Percentiles rank a stretch among this genome's conserved stretches.
Conservation (phyloP, 92 coral and sea anemone genomes). For the Virgularia gustaviana region DNA sequence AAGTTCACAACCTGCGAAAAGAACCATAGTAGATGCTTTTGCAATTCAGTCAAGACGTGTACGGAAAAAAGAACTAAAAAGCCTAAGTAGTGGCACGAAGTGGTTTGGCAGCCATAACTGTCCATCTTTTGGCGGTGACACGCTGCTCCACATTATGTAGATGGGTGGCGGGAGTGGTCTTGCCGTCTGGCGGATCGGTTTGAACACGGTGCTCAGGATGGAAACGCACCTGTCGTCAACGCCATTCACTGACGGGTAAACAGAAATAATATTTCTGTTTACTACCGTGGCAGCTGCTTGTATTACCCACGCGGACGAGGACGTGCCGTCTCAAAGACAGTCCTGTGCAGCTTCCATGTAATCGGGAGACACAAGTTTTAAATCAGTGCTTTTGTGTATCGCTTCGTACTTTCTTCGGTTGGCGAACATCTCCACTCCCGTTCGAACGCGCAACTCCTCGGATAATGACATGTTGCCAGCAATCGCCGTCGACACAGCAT, state of each 20-base stretch:
- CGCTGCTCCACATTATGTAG: slow-evolving; percentile 4
- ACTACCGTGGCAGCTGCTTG: neutral
- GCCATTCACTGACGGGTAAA: slow-evolving; percentile 7
- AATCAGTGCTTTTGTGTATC: neutral
- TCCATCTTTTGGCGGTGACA: neutral
- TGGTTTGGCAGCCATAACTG: neutral
- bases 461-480: neutral
- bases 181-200: neutral
- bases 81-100: slow-evolving; percentile 2
- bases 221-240: neutral
- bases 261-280: neutral
- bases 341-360: neutral
- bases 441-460: neutral
- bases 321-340: neutral
- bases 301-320: neutral
- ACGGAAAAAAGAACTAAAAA: too few relatives aligned
- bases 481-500: slow-evolving; percentile 2
- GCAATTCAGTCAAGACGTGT: too few relatives aligned
- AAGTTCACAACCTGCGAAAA: too few relatives aligned
- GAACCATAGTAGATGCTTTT: too few relatives aligned
- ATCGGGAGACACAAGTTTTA: neutral
- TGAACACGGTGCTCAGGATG: neutral
- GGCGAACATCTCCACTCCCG: neutral
- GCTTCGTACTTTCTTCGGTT: neutral
- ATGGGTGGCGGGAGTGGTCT: neutral